Base-by-base conservation (phyloP, 2,888 invertebrate genomes). In the Harpalus rufipes region DNA sequence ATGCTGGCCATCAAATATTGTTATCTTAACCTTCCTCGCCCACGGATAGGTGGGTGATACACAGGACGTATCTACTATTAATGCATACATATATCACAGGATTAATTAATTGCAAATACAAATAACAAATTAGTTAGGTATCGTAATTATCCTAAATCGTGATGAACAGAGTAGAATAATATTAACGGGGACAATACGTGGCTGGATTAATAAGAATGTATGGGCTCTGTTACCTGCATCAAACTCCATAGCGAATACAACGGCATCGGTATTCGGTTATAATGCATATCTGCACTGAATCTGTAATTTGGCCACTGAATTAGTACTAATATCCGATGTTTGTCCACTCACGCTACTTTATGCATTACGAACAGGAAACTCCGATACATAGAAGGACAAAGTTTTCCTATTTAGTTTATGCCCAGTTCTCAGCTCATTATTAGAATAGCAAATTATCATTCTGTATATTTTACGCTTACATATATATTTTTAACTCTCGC, bases 301-400 rank as follows among this genome's bases (percentile, higher is more conserved):
- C 56, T 51, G 68, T 72, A 82, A 82, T 82, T 82, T 82, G 72
- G 82, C 58, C 82, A 58, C 32, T 58, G 68, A 82, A 82, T 82
- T 72, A 82, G 72, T 59, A 74, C 68, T 82, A 82, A 74, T 82
- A 72, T 82, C 82, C 72, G 82, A 72, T 82, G 82, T 82, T 82
- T 82, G 82, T 72, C 56, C 72, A 41, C n/a, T 68, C 56, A 32
- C 82, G 58, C 44, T 72, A 58, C 82, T 58, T 21, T 72, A 58
- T 68, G 58, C 51, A 56, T 59, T 58, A 74, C 72, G 39, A 74
- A 14, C 82, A 82, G 72, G 82, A 58, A 82, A 82, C 72, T 82
- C 25, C 65, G 7, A 1, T 72, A 44, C 25, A 18, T 18, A 21
- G 25, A 18, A 21, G 63, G 18, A 59, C 18, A 63, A 18, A 63